Evolutionary conservation across 2,888 invertebrate species (phyloP).

Genomic region (Morpho achilles): DNA sequence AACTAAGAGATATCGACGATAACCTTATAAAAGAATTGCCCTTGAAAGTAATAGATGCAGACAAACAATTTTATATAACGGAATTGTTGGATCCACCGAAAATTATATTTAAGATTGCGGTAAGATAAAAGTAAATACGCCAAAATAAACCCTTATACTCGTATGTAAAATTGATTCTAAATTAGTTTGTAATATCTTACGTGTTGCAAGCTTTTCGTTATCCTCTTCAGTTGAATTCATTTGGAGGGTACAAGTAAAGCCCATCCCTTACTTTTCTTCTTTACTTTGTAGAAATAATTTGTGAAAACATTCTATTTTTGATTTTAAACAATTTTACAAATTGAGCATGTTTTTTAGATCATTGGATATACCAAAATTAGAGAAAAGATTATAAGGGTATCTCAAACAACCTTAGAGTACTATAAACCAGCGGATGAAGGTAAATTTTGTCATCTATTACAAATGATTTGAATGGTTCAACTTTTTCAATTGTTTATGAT

Average conservation of each 20-base stretch:
- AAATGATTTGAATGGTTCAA: background rate
- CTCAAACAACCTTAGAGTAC: conserved; percentile 13
- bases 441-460: background rate
- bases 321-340: background rate
- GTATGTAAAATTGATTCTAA: background rate
- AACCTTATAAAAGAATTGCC: conserved; percentile 33
- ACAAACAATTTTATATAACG: conserved; percentile 40
- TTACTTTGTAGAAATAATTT: no score
- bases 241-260: no score
- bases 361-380: conserved; percentile 9
- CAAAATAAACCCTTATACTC: background rate
- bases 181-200: background rate
- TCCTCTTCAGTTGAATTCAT: no score
- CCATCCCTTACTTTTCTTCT: no score
- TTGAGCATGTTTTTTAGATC: conserved; percentile 8
- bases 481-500: background rate
- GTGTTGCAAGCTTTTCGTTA: no score
- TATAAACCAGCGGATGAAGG: conserved; percentile 1
- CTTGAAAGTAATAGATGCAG: conserved; percentile 32
- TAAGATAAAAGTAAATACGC: conserved; percentile 8
- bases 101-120: conserved; percentile 43
- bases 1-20: conserved; percentile 38
- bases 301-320: no score
- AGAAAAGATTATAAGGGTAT: conserved; percentile 15
- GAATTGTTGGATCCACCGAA: conserved; percentile 37